Percentiles rank a stretch among this genome's conserved stretches.
Conservation (phyloP, 2,797 vertebrate species). For the Spatula versicolor region DNA sequence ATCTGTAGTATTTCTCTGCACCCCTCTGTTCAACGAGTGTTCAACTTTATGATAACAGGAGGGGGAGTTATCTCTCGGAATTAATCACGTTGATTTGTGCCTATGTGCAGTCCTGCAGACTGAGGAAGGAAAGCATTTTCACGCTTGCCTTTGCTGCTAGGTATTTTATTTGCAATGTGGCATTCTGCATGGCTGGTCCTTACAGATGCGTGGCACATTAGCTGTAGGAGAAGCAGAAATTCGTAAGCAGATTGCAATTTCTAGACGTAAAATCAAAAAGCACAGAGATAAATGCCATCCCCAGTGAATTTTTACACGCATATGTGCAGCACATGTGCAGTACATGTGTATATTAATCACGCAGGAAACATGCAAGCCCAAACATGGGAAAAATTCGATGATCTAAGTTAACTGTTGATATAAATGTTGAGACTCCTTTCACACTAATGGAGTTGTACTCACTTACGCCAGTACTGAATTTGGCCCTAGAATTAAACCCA, state of each 20-base stretch:
- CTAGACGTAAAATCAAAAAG: constrained; percentile 4
- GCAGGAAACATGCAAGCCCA: constrained; percentile 53
- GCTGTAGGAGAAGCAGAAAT: constrained; percentile 26
- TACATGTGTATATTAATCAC: constrained; percentile 35
- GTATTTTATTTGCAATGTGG: not conserved
- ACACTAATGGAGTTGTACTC: constrained; percentile 34
- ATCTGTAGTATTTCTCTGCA: not conserved
- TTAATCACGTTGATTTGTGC: not conserved
- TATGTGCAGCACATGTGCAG: constrained; percentile 57
- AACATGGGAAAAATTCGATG: constrained; percentile 56
- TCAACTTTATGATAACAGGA: not conserved
- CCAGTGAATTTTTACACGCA: constrained; percentile 28
- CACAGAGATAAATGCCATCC: not conserved
- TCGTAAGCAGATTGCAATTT: not conserved
- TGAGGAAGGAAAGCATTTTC: not conserved
- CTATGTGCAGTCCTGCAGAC: not conserved
- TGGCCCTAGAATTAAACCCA: constrained; percentile 47
- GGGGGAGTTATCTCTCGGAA: not conserved
- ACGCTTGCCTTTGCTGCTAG: not conserved
- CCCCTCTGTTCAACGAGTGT: not conserved
- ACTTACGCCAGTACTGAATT: constrained; percentile 29
- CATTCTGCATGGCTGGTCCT: constrained; percentile 49
- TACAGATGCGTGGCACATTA: constrained; percentile 54
- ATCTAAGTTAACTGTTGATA: constrained; percentile 49
- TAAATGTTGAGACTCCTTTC: constrained; percentile 2